Conservation (phyloP, 2,113 vertebrate species). For the Epinephelus moara region DNA sequence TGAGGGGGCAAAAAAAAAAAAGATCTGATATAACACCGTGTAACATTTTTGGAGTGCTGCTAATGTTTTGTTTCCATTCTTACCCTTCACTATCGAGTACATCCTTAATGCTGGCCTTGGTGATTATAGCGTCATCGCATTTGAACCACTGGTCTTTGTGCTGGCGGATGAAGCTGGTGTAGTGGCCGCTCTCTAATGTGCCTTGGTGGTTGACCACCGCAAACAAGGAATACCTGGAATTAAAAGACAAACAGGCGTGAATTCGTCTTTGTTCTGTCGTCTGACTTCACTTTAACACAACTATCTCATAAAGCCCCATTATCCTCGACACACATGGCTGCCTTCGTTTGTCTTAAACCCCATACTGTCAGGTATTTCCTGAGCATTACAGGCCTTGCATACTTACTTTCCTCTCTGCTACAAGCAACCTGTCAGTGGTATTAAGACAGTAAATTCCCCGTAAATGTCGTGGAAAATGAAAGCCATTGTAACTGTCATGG, state of each 20-base stretch:
- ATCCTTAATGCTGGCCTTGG: slow-evolving; percentile 99
- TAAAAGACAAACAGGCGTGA: neutral
- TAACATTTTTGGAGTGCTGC: neutral
- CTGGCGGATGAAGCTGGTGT: slow-evolving; percentile 99
- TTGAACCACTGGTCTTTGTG: slow-evolving; percentile 99
- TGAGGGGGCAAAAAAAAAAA: slow-evolving; percentile 7
- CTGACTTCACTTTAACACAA: neutral
- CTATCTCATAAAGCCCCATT: neutral
- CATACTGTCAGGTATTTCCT: neutral
- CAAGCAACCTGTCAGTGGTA: neutral
- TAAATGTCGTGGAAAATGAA: slow-evolving; percentile 66
- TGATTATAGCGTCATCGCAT: slow-evolving; percentile 99
- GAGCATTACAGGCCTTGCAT: neutral
- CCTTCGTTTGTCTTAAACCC: neutral
- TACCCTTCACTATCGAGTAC: slow-evolving; percentile 99
- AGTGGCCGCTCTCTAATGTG: slow-evolving; percentile 98
- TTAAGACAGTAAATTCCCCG: slow-evolving; percentile 27
- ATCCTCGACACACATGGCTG: neutral
- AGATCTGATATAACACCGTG: neutral
- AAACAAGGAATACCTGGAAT: slow-evolving; percentile 96
- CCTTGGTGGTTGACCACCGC: slow-evolving; percentile 99
- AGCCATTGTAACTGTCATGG: slow-evolving; percentile 32
- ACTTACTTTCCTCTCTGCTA: neutral
- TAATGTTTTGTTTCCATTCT: slow-evolving; percentile 46
- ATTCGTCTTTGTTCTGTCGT: neutral